These are phyloP conservation scores for Drosophila repletoides DNA, from an alignment of 1,140 invertebrate genomes.

Conservation along the genomic window DNA sequence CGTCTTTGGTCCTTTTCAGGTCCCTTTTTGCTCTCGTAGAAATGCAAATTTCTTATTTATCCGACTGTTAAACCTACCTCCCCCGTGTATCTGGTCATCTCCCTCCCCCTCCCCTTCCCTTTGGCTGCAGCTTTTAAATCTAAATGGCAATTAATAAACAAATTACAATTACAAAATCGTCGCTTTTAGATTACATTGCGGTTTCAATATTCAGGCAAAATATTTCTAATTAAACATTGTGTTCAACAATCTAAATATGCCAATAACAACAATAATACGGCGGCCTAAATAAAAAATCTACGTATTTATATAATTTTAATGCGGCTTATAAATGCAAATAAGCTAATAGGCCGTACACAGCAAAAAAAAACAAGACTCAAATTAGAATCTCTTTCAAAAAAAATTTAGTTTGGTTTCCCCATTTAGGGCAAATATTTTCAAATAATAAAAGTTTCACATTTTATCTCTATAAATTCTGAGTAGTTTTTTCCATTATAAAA, in stretches of 20 bases:
- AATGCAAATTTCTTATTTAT: slow-evolving; percentile 9
- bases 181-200: slow-evolving; percentile 56
- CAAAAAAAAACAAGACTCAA: too few species aligned
- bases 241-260: slow-evolving; percentile 39
- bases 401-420: too few species aligned
- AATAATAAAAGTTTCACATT: too few species aligned
- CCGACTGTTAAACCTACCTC: not conserved
- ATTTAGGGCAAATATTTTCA: too few species aligned
- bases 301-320: slow-evolving; percentile 43
- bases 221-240: slow-evolving; percentile 63
- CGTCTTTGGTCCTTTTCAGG: slow-evolving; percentile 1
- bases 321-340: slow-evolving; percentile 50
- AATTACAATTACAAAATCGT: slow-evolving; percentile 55
- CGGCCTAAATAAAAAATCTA: slow-evolving; percentile 37
- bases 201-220: slow-evolving; percentile 21
- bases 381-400: too few species aligned
- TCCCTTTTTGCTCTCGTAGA: not conserved
- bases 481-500: too few species aligned
- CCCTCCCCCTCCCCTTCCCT: not conserved
- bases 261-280: slow-evolving; percentile 13
- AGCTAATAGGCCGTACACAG: too few species aligned
- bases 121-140: not conserved
- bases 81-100: not conserved
- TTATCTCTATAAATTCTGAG: too few species aligned
- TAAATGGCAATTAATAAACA: slow-evolving; percentile 55